Evolutionary conservation across 2,113 vertebrate genomes (phyloP), one percentile per base, ranked within the genome.

Genomic region (Amazona vittata): DNA sequence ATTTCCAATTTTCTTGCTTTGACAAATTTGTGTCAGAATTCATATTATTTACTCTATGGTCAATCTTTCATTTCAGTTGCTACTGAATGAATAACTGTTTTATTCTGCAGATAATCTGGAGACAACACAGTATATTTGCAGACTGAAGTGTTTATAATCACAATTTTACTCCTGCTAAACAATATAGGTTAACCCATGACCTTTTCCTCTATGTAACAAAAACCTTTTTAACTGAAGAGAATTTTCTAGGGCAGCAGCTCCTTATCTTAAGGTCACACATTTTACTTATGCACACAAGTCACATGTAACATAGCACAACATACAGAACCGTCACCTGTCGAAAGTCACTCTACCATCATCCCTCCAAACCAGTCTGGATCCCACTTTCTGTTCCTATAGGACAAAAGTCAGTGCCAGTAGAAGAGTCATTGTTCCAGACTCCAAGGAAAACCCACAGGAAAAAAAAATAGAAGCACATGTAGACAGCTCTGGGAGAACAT

Each of bases 1-100:
- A 71, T 92, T 95, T 91, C 65, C 82, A 68, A 79, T 90, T 85
- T 21, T 31, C 73, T 70, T 82, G n/a, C 28, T 95, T 90, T 52
- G 19, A 65, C 15, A 92, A 83, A 81, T 78, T 83, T 90, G 28
- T 75, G 25, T 96, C 47, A 90, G 39, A 88, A 92, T n/a, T 67
- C 37, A 29, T 1, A 2, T 46, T n/a, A 39, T 89, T 87, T 88
- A 37, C 33, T 81, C 44, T 79, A 5, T 24, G 21, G 11, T 70
- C 71, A 67, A 10, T 52, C 71, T 80, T 90, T 49, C 43, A 44
- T 69, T 96, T 90, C n/a, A 79, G 33, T 83, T 5, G 0, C 33
- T 64, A 16, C 10, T 57, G 49, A 79, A 94, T 49, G 41, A 89
- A 59, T 62, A 73, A 52, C 12, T 52, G 11, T 50, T 90, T 74